Base-by-base conservation (phyloP, 2,888 invertebrate genomes). In the Incurvaria masculella region DNA sequence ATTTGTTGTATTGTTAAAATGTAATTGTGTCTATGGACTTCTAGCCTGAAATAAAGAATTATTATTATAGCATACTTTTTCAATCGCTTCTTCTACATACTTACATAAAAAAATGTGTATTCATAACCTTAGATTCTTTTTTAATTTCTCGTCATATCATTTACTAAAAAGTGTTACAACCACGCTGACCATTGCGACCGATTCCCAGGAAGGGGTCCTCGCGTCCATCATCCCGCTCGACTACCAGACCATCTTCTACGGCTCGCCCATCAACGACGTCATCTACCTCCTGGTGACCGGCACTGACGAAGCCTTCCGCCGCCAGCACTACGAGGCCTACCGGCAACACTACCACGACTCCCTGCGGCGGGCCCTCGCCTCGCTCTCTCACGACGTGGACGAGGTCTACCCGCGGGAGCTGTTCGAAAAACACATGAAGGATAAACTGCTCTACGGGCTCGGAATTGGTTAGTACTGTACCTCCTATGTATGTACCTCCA, bases 261-360 rank as follows among this genome's bases (percentile, higher is more conserved):
- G 50, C 2, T 51, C 48, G 16, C 50, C 50, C 2, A 33, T 48
- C 26, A 48, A 48, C 33, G 50, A 51, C 18, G 27, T 51, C 8
- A 19, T 51, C 14, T 51, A 51, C 48, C 46, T 51, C 26, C 48
- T 51, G 17, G 45, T 48, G 33, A 51, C 50, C n/a, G 48, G 50
- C 10, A 42, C 45, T 14, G 50, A 51, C 41, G 45, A 45, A 20
- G 39, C 27, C 19, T 48, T 51, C 26, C 38, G 50, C 16, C 33
- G 27, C 2, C 42, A 26, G 2, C 39, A 51, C 27, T 48, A 46
- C 23, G 43, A 45, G 14, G 44, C 43, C 5, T 41, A 46, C 6
- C 11, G 48, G 2, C 44, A 44, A 4, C 45, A 44, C 41, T 51
- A 51, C 39, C 8, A n/a, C 11, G 11, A 14, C 14, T 33, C 11